These are phyloP conservation scores for Lycophotia porphyrea DNA, from an alignment of 2,888 invertebrate genomes.

Conservation along the genomic window DNA sequence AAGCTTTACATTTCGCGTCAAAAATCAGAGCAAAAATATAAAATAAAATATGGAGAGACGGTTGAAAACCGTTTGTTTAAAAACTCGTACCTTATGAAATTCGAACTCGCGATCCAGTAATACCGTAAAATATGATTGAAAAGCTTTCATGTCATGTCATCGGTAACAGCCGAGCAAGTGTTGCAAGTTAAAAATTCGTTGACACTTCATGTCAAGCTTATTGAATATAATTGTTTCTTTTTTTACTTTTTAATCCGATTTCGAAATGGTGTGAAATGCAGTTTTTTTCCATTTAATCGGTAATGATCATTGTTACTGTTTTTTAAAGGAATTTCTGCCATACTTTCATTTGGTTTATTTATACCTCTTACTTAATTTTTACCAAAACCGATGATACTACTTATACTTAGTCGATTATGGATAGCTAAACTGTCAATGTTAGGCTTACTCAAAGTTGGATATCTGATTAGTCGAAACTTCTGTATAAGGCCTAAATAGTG, in stretches of 20 bases:
- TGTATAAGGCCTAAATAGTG: neutral
- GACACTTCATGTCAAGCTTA: conserved; percentile 58
- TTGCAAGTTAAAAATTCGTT: conserved; percentile 74
- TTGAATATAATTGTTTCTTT: conserved; percentile 37
- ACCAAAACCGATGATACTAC: neutral
- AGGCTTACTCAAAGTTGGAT: neutral
- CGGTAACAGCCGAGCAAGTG: conserved; percentile 58
- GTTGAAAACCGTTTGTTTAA: conserved; percentile 39
- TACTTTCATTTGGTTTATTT: neutral
- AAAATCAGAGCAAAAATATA: conserved; percentile 38
- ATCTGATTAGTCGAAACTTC: neutral
- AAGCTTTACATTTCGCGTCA: conserved; percentile 26
- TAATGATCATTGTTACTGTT: neutral
- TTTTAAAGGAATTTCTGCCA: neutral
- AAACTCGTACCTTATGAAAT: conserved; percentile 52
- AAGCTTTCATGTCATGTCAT: conserved; percentile 58
- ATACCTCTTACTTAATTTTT: neutral
- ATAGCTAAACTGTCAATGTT: neutral
- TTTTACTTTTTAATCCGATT: conserved; percentile 18
- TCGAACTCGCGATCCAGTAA: conserved; percentile 57
- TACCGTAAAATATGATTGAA: conserved; percentile 58
- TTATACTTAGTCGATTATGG: too few species aligned
- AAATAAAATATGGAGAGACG: conserved; percentile 48
- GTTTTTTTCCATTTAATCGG: neutral
- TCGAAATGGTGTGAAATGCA: neutral